Evolutionary conservation across 2,797 vertebrate genomes (phyloP).

Genomic region (Phoeniculus purpureus): DNA sequence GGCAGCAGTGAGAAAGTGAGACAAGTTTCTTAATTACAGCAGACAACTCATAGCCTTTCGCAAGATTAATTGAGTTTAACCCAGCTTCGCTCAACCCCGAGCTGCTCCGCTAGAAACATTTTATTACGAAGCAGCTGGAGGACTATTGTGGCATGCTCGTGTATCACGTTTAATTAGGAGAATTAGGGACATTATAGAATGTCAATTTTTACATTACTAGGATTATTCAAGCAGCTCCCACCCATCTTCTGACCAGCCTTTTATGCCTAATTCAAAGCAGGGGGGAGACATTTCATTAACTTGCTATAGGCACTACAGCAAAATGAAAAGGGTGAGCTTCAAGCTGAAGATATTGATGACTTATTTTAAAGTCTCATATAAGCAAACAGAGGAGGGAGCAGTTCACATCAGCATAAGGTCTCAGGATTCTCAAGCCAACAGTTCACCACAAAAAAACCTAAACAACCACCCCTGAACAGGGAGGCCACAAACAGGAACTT

Average conservation of each 20-base stretch:
- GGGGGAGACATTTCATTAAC: constrained; percentile 36
- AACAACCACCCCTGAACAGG: background rate
- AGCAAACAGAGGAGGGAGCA: background rate
- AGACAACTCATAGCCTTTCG: background rate
- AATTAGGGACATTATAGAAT: constrained; percentile 50
- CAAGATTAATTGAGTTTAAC: constrained; percentile 33
- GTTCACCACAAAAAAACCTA: background rate
- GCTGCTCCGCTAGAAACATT: background rate
- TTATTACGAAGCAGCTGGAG: constrained; percentile 1
- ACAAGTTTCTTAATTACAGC: constrained; percentile 8
- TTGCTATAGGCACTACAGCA: background rate
- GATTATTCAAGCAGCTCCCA: constrained; percentile 52
- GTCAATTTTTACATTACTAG: constrained; percentile 50
- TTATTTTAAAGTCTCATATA: background rate
- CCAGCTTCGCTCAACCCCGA: background rate
- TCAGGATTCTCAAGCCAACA: background rate
- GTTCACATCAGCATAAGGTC: background rate
- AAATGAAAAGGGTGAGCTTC: constrained; percentile 32
- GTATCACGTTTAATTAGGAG: constrained; percentile 55
- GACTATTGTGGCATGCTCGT: background rate
- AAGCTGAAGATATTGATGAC: constrained; percentile 25
- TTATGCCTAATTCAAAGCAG: constrained; percentile 43
- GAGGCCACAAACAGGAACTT: constrained; percentile 41
- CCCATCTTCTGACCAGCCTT: constrained; percentile 29
- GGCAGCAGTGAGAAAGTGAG: background rate